Evolutionary conservation across 2,113 vertebrate genomes (phyloP).

Genomic region (Excalfactoria chinensis): DNA sequence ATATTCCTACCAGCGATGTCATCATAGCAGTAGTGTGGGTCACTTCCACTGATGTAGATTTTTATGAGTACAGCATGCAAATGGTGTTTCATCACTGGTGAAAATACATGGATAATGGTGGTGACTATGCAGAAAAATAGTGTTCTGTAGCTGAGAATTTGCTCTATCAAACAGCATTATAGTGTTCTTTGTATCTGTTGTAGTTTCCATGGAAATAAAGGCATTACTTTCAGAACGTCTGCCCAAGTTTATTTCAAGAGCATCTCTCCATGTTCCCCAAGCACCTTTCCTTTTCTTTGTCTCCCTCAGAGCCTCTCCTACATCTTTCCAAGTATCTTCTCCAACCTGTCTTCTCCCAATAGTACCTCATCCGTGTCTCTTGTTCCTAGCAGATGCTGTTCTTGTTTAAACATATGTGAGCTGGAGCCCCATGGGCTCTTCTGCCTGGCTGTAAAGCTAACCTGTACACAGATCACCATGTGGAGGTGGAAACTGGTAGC

Average conservation of each 20-base stretch:
- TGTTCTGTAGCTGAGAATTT: no score
- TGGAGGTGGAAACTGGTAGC: background rate
- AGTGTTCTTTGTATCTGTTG: no score
- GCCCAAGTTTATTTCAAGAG: background rate
- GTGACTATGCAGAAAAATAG: no score
- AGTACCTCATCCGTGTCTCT: accelerated
- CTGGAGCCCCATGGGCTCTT: background rate
- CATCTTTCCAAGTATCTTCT: background rate
- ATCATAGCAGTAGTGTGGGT: no score
- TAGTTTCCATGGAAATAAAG: no score
- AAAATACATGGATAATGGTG: no score
- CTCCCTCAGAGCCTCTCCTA: background rate
- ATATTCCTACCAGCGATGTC: no score
- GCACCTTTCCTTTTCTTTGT: background rate
- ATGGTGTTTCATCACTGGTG: no score
- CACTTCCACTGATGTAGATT: no score
- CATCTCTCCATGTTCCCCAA: no score
- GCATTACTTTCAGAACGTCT: background rate
- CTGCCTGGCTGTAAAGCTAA: background rate
- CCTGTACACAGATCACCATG: accelerated
- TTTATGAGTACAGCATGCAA: no score
- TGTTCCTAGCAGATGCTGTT: background rate
- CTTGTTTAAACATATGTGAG: background rate
- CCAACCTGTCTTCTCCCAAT: background rate
- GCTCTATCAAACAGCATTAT: no score